phyloP scores from a whole-genome alignment of 2,113 vertebrate genomes.

The Protomyctophum bolini region DNA sequence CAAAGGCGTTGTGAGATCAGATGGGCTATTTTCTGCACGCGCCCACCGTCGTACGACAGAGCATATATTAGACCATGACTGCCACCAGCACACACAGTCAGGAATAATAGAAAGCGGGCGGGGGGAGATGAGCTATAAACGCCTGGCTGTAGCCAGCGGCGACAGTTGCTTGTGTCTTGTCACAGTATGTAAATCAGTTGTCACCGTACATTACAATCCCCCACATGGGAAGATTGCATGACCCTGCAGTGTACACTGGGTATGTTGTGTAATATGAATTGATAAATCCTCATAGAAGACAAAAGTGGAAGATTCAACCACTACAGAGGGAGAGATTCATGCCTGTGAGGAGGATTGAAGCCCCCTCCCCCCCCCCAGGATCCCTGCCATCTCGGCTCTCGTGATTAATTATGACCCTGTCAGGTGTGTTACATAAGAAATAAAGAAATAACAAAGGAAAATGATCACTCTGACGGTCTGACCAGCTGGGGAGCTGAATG shows the following conservation, averaged over 20 bases:
- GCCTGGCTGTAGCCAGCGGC: constrained; percentile 15
- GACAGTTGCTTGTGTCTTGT: constrained; percentile 27
- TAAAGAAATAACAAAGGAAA: constrained; percentile 31
- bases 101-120: constrained; percentile 28
- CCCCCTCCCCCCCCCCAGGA: neutral
- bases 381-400: constrained; percentile 28
- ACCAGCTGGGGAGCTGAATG: constrained; percentile 24
- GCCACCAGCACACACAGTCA: neutral
- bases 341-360: constrained; percentile 1
- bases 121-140: neutral
- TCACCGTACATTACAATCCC: constrained; percentile 35
- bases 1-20: no score
- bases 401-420: constrained; percentile 60
- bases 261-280: neutral
- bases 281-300: no score
- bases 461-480: constrained; percentile 32
- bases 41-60: neutral
- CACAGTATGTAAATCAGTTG: constrained; percentile 47
- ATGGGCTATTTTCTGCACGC: neutral
- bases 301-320: no score
- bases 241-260: neutral
- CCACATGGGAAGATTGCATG: neutral
- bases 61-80: neutral
- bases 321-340: neutral
- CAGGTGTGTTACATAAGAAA: constrained; percentile 47